Base-by-base conservation (phyloP, 2,888 invertebrate species). In the Mamestra brassicae region DNA sequence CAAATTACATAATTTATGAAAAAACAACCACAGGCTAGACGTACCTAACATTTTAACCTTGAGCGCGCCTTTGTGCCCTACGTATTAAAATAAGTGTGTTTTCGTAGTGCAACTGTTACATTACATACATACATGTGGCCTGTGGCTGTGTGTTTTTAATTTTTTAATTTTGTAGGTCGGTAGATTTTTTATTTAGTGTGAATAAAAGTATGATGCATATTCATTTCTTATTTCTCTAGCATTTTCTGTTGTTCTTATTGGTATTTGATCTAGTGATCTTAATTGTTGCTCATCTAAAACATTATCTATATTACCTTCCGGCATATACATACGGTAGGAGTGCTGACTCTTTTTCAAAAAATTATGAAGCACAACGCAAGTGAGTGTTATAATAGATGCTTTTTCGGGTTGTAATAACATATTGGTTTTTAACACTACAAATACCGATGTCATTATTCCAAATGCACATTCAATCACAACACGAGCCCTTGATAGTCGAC, bases 341-440 rank as follows among this genome's bases (percentile, higher is more conserved):
- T 66, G 66, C 66, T 52, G 66, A 72, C 76, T 78, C 76, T 77
- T 81, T 70, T 83, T 76, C 68, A 88, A 83, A 79, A 77, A 87
- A 67, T 57, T 57, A 67, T 67, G 42, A 67, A 67, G 67, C 4
- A 57, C 67, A 74, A 85, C 77, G 60, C 72, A 74, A 71, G 88
- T 79, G 67, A 86, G 64, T 71, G 71, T 71, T 64, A 84, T 77
- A 73, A 71, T 78, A 75, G 76, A 73, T 74, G 85, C 82, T 74
- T 74, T 85, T 71, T 81, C 82, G 71, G 65, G 64, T 71, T 85
- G 61, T 71, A 78, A 71, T 58, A 70, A 61, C 67, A 78, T 78
- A 66, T 67, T 67, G 57, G 55, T 67, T 67, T 67, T 67, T 66
- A 66, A 65, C 65, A 76, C 61, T 74, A 74, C 61, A 74, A 77